Conservation (phyloP, 1,140 invertebrate genomes). For the Aphidius gifuensis region DNA sequence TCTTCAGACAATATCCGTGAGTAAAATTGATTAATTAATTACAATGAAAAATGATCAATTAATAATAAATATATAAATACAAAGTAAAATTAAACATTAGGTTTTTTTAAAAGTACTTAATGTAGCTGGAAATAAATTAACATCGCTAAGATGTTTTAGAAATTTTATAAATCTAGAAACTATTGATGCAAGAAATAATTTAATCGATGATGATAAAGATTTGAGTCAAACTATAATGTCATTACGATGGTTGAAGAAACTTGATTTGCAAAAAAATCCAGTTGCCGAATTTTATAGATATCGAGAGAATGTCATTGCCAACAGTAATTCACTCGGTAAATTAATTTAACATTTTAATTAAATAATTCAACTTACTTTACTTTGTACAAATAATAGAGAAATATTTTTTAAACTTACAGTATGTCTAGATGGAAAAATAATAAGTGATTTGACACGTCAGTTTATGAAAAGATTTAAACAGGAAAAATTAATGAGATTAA, state of each 20-base stretch:
- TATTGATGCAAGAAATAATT: conserved; percentile 55
- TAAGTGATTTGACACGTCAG: conserved; percentile 49
- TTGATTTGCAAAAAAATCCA: conserved; percentile 61
- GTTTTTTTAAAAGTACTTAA: conserved; percentile 52
- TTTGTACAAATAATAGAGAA: too few relatives aligned
- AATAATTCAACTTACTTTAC: too few relatives aligned
- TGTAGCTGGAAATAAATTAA: conserved; percentile 55
- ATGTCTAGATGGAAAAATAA: conserved; percentile 52
- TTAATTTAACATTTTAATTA: neutral
- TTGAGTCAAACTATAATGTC: conserved; percentile 55
- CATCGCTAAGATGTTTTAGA: conserved; percentile 45
- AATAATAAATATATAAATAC: conserved; percentile 12
- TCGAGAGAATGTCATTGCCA: conserved; percentile 64
- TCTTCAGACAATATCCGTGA: conserved; percentile 59
- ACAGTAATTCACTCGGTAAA: conserved; percentile 58
- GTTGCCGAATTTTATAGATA: conserved; percentile 61
- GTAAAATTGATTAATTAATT: conserved; percentile 26
- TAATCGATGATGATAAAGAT: conserved; percentile 51
- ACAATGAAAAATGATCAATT: neutral
- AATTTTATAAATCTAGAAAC: conserved; percentile 47
- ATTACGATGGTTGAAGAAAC: conserved; percentile 55
- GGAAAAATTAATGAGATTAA: conserved; percentile 38
- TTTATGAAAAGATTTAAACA: conserved; percentile 58
- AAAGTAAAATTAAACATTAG: conserved; percentile 37
- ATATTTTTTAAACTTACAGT: conserved; percentile 29